These are phyloP conservation scores for Eurosta solidaginis DNA, from an alignment of 1,140 invertebrate species.

Conservation along the genomic window DNA sequence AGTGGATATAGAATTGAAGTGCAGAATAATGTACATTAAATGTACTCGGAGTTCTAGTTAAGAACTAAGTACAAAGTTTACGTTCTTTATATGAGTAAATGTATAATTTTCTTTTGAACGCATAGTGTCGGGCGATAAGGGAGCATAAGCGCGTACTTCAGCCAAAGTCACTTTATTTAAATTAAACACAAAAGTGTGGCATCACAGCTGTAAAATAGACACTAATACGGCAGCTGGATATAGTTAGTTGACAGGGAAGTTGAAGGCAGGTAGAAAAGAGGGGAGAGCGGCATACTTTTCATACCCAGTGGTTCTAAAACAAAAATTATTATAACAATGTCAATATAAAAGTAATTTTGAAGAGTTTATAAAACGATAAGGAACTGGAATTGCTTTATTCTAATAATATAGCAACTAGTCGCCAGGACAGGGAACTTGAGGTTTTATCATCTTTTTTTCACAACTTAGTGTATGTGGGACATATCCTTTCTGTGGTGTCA, in stretches of 20 bases:
- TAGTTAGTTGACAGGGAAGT: background rate
- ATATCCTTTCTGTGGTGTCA: too few relatives aligned
- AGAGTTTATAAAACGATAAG: too few relatives aligned
- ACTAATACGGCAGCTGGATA: background rate
- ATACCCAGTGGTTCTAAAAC: too few relatives aligned
- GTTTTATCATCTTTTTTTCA: background rate
- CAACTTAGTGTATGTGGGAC: too few relatives aligned
- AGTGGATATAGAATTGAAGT: background rate
- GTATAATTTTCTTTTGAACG: background rate
- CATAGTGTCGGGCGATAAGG: background rate
- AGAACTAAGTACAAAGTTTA: background rate
- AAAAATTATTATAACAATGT: too few relatives aligned
- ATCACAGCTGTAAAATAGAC: background rate
- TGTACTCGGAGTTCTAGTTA: background rate
- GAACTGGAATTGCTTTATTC: too few relatives aligned
- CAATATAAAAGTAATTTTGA: too few relatives aligned
- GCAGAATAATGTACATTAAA: background rate
- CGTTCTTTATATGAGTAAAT: background rate
- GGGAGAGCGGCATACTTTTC: too few relatives aligned
- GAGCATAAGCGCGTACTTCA: background rate
- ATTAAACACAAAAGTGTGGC: background rate
- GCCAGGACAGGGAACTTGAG: background rate
- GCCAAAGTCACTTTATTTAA: slow-evolving; percentile 9
- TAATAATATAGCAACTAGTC: too few relatives aligned
- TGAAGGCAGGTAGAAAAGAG: background rate